Percentiles rank a stretch among this genome's conserved stretches.
Evolutionary conservation across 2,113 vertebrate genomes (phyloP).

Genomic region (Lipophrys pholis): DNA sequence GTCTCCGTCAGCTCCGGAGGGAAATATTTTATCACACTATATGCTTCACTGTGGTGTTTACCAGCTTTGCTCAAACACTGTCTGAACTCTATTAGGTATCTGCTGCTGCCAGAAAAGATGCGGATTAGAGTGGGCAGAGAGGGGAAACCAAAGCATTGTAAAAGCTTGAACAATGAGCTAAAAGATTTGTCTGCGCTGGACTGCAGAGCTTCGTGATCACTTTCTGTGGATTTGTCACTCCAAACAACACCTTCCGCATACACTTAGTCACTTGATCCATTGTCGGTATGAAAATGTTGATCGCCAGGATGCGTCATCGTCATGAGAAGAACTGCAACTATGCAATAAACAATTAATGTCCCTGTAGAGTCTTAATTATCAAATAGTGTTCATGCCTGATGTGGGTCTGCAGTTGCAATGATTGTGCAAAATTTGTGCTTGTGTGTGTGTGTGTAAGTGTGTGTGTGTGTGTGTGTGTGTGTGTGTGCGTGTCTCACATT

Average conservation of each 20-base stretch:
- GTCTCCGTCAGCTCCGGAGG: not conserved
- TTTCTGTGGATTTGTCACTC: not conserved
- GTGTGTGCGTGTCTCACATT: not conserved
- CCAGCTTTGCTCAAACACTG: not conserved
- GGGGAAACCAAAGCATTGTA: not conserved
- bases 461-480: slow-evolving; percentile 1
- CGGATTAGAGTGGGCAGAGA: not conserved
- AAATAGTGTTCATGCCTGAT: not conserved
- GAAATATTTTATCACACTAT: not conserved
- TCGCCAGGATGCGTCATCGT: not conserved
- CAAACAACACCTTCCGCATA: not conserved
- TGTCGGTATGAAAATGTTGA: not conserved
- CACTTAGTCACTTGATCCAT: not conserved
- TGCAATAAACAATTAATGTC: not conserved
- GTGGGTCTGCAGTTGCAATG: not conserved
- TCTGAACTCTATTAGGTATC: not conserved
- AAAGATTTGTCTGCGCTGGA: slow-evolving; percentile 1
- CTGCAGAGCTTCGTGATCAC: not conserved
- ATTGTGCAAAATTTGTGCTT: not conserved
- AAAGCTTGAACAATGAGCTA: not conserved
- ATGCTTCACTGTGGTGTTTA: not conserved
- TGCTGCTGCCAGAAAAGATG: not conserved
- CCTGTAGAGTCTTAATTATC: not conserved
- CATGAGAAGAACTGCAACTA: not conserved
- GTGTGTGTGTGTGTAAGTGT: slow-evolving; percentile 9